Conservation (phyloP, 2,888 invertebrate species). For the Pammene fasciana region DNA sequence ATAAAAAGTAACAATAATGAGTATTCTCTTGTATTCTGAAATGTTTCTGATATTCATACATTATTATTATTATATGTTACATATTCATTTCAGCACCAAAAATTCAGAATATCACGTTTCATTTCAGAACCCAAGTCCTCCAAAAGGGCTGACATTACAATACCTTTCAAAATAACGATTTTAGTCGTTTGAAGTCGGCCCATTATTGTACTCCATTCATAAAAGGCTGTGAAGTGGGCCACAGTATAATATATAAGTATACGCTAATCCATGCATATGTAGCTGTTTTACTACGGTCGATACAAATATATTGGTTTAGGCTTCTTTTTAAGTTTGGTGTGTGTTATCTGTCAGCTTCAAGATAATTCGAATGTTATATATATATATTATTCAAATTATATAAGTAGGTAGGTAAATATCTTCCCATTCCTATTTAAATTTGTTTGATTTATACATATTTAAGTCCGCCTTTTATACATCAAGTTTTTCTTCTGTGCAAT, state of each 20-base stretch:
- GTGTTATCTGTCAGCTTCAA: no score
- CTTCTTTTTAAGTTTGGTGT: no score
- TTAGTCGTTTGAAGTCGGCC: constrained; percentile 50
- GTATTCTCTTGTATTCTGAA: neutral
- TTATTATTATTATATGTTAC: no score
- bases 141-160: constrained; percentile 47
- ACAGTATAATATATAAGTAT: constrained; percentile 30
- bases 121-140: constrained; percentile 22
- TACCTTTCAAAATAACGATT: constrained; percentile 44
- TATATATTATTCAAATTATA: no score
- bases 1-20: no score
- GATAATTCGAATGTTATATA: no score
- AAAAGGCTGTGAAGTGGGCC: constrained; percentile 47
- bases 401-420: no score
- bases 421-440: no score
- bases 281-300: constrained; percentile 14
- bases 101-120: constrained; percentile 35
- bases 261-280: constrained; percentile 14
- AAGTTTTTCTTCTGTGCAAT: no score
- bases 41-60: neutral
- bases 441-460: no score
- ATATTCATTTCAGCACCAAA: constrained; percentile 7
- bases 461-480: no score
- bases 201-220: constrained; percentile 48
- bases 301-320: neutral